Conservation (phyloP, 2,797 vertebrate species). For the Clarias platycephalus region DNA sequence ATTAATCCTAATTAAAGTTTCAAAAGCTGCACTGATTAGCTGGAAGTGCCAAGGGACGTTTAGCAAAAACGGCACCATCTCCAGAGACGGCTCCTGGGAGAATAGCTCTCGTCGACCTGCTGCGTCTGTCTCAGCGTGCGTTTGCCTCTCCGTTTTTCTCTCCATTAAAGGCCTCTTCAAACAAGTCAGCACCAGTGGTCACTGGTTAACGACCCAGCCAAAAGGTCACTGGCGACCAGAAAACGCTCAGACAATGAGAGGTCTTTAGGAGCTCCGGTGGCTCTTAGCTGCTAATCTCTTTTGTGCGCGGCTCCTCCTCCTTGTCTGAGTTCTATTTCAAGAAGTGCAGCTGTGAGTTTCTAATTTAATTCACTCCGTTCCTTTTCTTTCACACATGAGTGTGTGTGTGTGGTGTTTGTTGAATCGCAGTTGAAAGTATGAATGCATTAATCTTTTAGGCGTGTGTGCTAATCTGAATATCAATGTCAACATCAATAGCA, state of each 20-base stretch:
- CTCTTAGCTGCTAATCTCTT: conserved; percentile 45
- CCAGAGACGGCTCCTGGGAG: conserved; percentile 35
- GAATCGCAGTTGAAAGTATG: conserved; percentile 22
- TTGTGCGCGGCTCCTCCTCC: conserved; percentile 46
- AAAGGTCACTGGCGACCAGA: conserved; percentile 61
- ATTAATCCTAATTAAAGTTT: conserved; percentile 51
- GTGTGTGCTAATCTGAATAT: conserved; percentile 16
- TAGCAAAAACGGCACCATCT: conserved; percentile 35
- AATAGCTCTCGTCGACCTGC: conserved; percentile 44
- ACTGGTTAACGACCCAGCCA: conserved; percentile 64
- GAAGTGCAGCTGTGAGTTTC: conserved; percentile 47
- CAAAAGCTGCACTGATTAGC: conserved; percentile 41
- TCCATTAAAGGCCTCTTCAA: conserved; percentile 15
- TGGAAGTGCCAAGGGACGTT: conserved; percentile 36
- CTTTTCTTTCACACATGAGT: conserved; percentile 38
- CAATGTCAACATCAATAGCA: not conserved
- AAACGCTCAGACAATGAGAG: conserved; percentile 51
- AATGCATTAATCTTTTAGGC: conserved; percentile 23
- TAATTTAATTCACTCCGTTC: conserved; percentile 44
- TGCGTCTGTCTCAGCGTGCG: conserved; percentile 22
- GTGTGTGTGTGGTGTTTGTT: conserved; percentile 26
- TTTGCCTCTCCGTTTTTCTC: conserved; percentile 28
- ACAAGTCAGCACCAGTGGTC: conserved; percentile 57
- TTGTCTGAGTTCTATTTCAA: conserved; percentile 47
- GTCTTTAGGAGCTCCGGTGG: conserved; percentile 48